Base-by-base conservation (phyloP, 2,113 vertebrate species). In the Lophochroa leadbeateri region DNA sequence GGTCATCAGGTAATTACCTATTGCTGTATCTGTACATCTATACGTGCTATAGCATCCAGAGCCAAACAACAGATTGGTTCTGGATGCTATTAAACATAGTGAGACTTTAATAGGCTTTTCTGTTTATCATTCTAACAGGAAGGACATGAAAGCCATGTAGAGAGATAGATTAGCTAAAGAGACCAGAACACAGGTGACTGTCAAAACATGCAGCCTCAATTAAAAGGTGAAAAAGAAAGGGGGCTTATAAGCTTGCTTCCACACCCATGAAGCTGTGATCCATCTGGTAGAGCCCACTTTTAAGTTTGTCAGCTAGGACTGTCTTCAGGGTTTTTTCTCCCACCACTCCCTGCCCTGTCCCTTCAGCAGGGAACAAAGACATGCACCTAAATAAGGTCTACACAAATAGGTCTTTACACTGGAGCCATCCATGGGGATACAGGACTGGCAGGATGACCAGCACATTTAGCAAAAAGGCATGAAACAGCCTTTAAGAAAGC, bases 241-340 rank as follows among this genome's bases (percentile, higher is more conserved):
- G 18, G 7, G 4, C 7, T 25, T n/a, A 29, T 8, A 53, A 81
- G 10, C 12, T 68, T 86, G 14, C 21, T 27, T 63, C 18, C 1
- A 3, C 27, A 82, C 2, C 19, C 33, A 27, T 11, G 2, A 23
- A 55, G 8, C 9, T 58, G n/a, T 29, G 18, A 17, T 43, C 11
- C 27, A 21, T 14, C 31, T 28, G 7, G 33, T 5, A 82, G 39
- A 55, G 13, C 0, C 1, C 13, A 41, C 1, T 3, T 11, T 5
- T 49, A 37, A n/a, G 8, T 5, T 5, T 31, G 20, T 27, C 61
- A 87, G 19, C 29, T 16, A 79, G 43, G 17, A 60, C 27, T 19
- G 39, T 58, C 29, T 49, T 83, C 19, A 58, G 21, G 10, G 41
- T 53, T 84, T 86, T 75, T 13, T 71, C 31, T 89, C 60, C 23